Percentiles rank a stretch among this genome's conserved stretches.
Conservation (phyloP, 2,888 invertebrate species). For the Prosopocoilus inquinatus region DNA sequence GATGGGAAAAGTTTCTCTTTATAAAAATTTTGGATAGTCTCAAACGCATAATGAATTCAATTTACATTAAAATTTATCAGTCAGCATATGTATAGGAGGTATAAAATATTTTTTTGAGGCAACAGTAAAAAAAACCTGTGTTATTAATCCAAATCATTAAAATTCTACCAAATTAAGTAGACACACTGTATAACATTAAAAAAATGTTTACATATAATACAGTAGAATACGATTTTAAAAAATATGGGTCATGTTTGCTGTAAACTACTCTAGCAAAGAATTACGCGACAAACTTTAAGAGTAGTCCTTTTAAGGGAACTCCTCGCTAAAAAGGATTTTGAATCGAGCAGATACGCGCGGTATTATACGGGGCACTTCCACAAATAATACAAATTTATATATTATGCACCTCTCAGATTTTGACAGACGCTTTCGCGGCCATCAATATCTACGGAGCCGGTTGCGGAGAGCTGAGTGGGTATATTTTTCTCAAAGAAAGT, state of each 20-base stretch:
- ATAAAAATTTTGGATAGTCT: too few relatives aligned
- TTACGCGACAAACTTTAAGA: conserved; percentile 5
- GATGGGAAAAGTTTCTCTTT: too few relatives aligned
- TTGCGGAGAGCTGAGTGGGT: conserved; percentile 43
- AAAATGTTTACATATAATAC: too few relatives aligned
- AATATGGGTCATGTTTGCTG: conserved; percentile 8
- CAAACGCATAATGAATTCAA: too few relatives aligned
- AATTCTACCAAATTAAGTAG: too few relatives aligned
- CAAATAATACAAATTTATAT: conserved; percentile 36
- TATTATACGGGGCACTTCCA: conserved; percentile 20
- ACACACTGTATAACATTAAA: too few relatives aligned
- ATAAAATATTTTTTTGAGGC: too few relatives aligned
- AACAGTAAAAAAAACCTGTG: too few relatives aligned
- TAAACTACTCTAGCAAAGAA: not conserved
- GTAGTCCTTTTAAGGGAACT: conserved; percentile 3
- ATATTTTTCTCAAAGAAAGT: conserved; percentile 49
- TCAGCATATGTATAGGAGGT: too few relatives aligned
- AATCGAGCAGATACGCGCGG: conserved; percentile 6
- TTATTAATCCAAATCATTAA: too few relatives aligned
- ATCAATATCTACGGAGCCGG: conserved; percentile 44
- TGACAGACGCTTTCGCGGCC: conserved; percentile 49
- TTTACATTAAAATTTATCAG: too few relatives aligned
- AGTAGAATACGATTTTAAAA: not conserved
- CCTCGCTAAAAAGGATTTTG: conserved; percentile 5
- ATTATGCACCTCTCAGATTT: conserved; percentile 45